Base-by-base conservation (phyloP, 1,140 invertebrate genomes). In the Pectinophora gossypiella region DNA sequence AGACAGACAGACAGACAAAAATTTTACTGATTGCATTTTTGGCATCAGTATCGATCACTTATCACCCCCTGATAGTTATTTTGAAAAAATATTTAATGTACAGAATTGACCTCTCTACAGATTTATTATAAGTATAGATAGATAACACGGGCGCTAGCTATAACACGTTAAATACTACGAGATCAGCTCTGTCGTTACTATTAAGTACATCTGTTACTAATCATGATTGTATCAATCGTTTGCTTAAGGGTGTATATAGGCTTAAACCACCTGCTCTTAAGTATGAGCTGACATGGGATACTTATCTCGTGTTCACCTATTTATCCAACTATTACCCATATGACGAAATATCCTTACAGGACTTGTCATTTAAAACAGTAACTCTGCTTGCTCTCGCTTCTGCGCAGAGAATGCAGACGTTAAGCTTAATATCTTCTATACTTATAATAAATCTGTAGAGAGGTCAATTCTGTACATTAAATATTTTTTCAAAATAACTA, bases 361-460 rank as follows among this genome's bases (percentile, higher is more conserved):
- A 44, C n/a, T 23, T 51, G 12, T 40, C 50, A 18, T 16, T 19
- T 10, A 44, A 51, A 35, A 42, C 40, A 1, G 15, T 42, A 5
- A 51, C 40, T 19, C 18, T 51, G 7, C 10, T 51, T 10, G 42
- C 50, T 9, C 22, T 48, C 13, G 46, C 27, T 1, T 19, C 46
- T 23, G 46, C 46, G 12, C 46, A 48, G 9, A 27, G 50, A 23
- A 44, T 51, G 21, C 50, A 51, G 44, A 51, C 50, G 0, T 35
- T 51, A 27, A 44, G 40, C 21, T 22, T 50, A 16, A 50, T 50
- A 50, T 50, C 22, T 40, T 5, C 5, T 38, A 2, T 50, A 19
- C 20, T 40, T n/a, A n/a, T n/a, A n/a, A n/a, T n/a, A n/a, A n/a
- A n/a, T n/a, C n/a, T n/a, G n/a, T n/a, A n/a, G n/a, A n/a, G n/a